Conservation (phyloP, 2,113 vertebrate genomes). For the Falcunculus frontatus region DNA sequence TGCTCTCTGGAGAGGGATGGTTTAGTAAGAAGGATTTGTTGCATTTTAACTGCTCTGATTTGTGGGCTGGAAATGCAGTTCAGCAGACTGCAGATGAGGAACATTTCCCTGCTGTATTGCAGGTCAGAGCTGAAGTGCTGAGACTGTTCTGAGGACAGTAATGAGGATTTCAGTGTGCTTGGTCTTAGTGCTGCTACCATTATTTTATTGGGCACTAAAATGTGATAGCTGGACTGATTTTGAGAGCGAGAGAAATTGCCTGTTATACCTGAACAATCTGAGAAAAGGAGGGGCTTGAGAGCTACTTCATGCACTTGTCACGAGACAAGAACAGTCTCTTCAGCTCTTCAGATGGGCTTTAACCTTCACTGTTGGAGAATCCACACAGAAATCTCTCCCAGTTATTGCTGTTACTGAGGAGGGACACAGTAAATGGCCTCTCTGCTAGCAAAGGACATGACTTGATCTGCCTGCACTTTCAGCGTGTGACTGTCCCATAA, state of each 20-base stretch:
- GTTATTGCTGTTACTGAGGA: fast-evolving
- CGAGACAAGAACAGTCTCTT: not conserved
- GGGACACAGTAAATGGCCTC: not conserved
- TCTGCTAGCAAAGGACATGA: not conserved
- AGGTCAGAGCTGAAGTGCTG: not conserved
- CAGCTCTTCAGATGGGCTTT: not conserved
- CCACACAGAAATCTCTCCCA: not conserved
- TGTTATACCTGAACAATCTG: not conserved
- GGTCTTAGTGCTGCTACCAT: not conserved
- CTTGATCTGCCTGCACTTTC: not conserved
- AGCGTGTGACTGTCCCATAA: not conserved
- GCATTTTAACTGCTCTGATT: not conserved
- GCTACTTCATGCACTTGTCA: not conserved
- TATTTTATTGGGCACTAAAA: not conserved
- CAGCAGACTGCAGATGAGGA: not conserved
- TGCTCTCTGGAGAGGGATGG: not conserved
- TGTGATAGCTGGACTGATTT: not conserved
- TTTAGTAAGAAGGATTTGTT: not conserved
- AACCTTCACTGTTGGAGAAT: not conserved
- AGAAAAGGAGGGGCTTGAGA: not conserved
- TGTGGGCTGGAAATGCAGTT: not conserved
- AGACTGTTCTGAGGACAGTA: not conserved
- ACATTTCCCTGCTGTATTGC: not conserved
- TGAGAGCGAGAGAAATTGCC: not conserved
- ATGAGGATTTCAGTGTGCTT: not conserved